Evolutionary conservation across 2,888 invertebrate genomes (phyloP), one percentile per base, ranked within the genome.

Genomic region (Seira sanloemensis): DNA sequence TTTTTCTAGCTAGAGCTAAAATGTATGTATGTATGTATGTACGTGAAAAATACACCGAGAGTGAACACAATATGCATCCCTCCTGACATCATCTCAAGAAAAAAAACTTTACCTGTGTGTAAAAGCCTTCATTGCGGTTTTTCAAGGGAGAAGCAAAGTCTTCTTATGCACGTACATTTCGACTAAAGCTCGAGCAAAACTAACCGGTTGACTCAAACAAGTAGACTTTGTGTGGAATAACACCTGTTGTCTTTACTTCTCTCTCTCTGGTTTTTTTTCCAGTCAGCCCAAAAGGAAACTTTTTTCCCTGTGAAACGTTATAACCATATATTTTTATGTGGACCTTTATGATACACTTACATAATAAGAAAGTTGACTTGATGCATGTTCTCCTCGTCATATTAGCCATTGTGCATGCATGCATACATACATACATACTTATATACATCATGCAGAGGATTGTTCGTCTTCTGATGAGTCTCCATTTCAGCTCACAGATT

Each of bases 201-300:
- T 86, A 87, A 89, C 88, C 88, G 88, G 89, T 88, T 89, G 87
- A 88, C 86, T 58, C 81, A 76, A 87, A 78, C 84, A 21, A 73
- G 62, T 23, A 78, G 54, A 67, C 67, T 67, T 67, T 24, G n/a
- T 74, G 65, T 65, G 46, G 87, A 88, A 86, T 88, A 88, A 89
- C 89, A 89, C 89, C 89, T 89, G 89, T 89, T 89, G 89, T 89
- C 88, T 89, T 84, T 87, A 77, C 85, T 74, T 78, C 81, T 67
- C 54, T n/a, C n/a, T n/a, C n/a, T n/a, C n/a, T n/a, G n/a, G n/a
- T 54, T 72, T 78, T 76, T 80, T 82, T 85, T 82, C 76, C 62
- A 62, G 62, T 62, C 19, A 62, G 21, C 21, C 21, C 21, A 23
- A 62, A 62, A 23, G 21, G 21, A 62, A 19, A 21, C 21, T 62